phyloP scores from a whole-genome alignment of 2,888 invertebrate genomes.

The Xylocampa areola region DNA sequence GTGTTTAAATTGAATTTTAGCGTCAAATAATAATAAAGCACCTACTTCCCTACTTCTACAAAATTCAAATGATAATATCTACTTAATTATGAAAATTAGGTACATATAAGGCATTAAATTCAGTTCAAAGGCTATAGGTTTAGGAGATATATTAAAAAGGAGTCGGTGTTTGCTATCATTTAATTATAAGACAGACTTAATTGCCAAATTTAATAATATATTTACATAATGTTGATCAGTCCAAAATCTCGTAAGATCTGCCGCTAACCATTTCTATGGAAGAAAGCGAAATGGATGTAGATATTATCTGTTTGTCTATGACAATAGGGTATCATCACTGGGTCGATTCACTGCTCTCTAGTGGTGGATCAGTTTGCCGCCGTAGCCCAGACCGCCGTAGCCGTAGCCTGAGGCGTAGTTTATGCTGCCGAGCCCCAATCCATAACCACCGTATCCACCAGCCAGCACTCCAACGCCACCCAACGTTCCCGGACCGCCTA shows the following conservation, averaged over 20 bases:
- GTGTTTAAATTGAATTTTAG: no score
- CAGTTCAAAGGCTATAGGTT: background rate
- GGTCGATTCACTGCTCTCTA: conserved; percentile 46
- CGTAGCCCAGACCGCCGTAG: conserved; percentile 43
- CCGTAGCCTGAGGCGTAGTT: conserved; percentile 53
- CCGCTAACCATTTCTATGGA: conserved; percentile 82
- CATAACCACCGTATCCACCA: conserved; percentile 50
- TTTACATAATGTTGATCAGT: conserved; percentile 75
- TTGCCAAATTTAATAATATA: conserved; percentile 65
- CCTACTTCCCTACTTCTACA: no score
- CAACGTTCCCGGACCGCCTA: no score
- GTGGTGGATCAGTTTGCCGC: conserved; percentile 44
- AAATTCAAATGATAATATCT: no score
- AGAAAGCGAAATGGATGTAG: conserved; percentile 81
- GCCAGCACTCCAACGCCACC: conserved; percentile 38
- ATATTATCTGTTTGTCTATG: conserved; percentile 71
- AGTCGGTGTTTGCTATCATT: conserved; percentile 64
- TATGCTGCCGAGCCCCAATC: conserved; percentile 50
- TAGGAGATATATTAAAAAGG: background rate
- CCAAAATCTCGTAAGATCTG: conserved; percentile 73
- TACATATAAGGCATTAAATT: no score
- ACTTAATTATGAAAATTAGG: no score
- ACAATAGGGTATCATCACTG: conserved; percentile 62
- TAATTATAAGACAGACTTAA: conserved; percentile 69
- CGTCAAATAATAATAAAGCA: no score